Evolutionary conservation across 2,888 invertebrate genomes (phyloP), one percentile per base, ranked within the genome.

Genomic region (Lampropteryx suffumata): DNA sequence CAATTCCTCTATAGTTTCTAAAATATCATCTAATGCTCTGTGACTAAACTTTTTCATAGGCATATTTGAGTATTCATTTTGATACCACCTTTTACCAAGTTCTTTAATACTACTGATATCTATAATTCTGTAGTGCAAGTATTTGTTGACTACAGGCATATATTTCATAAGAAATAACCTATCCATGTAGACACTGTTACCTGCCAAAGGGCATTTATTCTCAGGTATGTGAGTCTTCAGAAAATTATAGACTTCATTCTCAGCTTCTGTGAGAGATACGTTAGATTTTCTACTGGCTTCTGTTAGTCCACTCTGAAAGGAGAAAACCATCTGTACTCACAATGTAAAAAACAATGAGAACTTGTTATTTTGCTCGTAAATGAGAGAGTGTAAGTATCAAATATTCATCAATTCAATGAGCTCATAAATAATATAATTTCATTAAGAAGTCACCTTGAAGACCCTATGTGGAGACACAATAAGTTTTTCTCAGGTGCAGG

Each of bases 61-160:
- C 41, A 86, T 82, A n/a, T 68, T 71, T 9, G 88, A 79, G 63
- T 81, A 92, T 7, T 93, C 76, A 11, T 91, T 84, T 1, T 92
- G 92, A 79, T 94, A 94, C 98, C 98, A 99, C 10, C 95, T 81
- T 59, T 91, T 92, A 8, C 92, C 93, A 43, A 99, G 76, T 81
- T 98, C 98, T 77, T 98, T 98, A 11, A 99, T 83, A 0, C 96
- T 93, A 27, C 96, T 96, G 1, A 98, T 98, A 90, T 99, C 99
- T 57, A 99, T 94, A 34, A 97, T 94, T 65, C 99, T 92, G 80
- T 99, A 98, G 76, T 99, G 98, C 59, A 99, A 84, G 76, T 97
- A 96, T 0, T 92, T 74, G 71, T 95, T 77, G 4, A 99, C 82
- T 33, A 63, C 87, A 0, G 97, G 98, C 96, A 98, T 97, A 72